phyloP scores from a whole-genome alignment of 35 echinoderm and acorn worm species.

The Eucidaris tribuloides region DNA sequence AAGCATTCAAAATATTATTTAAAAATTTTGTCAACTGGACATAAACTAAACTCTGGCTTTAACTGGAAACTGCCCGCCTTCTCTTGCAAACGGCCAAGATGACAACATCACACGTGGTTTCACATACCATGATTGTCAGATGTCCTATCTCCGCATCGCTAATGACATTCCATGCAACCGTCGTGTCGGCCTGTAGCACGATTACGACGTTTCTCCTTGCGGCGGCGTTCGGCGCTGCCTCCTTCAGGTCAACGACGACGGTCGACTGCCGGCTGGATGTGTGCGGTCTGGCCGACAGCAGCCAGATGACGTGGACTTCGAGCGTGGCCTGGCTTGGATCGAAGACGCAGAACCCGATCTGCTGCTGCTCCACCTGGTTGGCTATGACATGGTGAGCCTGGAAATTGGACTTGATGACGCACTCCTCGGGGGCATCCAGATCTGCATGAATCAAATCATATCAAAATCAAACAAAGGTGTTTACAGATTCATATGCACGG shows the following conservation, averaged over 20 bases:
- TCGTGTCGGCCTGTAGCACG: conserved; percentile 1
- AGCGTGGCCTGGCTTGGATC: not conserved
- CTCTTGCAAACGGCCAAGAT: too few species aligned
- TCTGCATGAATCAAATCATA: too few species aligned
- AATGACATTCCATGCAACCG: not conserved
- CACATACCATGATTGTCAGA: conserved; percentile 1
- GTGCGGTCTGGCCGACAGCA: not conserved
- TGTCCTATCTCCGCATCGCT: not conserved
- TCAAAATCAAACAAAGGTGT: too few species aligned
- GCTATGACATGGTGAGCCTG: not conserved
- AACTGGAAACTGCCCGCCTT: too few species aligned
- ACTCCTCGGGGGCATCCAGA: conserved; percentile 4
- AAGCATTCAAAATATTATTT: too few species aligned
- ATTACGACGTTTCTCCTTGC: not conserved
- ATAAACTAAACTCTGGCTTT: too few species aligned
- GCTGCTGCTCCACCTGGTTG: not conserved
- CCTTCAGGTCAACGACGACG: conserved; percentile 1
- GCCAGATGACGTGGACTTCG: conserved; percentile 20
- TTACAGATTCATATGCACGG: too few species aligned
- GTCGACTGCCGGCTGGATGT: not conserved
- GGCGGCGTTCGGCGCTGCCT: not conserved
- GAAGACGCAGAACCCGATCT: not conserved
- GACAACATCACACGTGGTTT: too few species aligned
- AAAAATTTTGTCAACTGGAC: too few species aligned
- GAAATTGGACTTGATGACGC: not conserved